Percentiles rank a stretch among this genome's conserved stretches.
phyloP scores from a whole-genome alignment of 2,888 invertebrate genomes.

The Falcaria lacertinaria region DNA sequence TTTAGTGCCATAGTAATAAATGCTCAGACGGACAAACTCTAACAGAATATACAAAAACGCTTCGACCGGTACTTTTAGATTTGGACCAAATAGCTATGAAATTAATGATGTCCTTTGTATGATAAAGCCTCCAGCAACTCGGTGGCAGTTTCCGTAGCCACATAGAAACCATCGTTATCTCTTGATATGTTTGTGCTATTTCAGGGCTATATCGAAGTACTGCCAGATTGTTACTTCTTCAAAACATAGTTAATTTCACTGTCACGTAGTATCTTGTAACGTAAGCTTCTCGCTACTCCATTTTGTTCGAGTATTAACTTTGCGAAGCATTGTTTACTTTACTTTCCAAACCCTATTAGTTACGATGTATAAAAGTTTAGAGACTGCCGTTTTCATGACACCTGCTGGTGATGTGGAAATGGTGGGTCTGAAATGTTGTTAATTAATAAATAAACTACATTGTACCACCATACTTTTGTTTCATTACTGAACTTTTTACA shows the following conservation, averaged over 20 bases:
- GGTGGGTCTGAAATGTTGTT: constrained; percentile 81
- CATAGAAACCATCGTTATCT: not conserved
- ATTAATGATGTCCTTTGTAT: no score
- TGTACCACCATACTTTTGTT: constrained; percentile 79
- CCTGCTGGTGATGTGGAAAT: constrained; percentile 66
- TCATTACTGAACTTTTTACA: constrained; percentile 30
- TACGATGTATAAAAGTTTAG: constrained; percentile 77
- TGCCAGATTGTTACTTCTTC: constrained; percentile 8
- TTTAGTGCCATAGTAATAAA: no score
- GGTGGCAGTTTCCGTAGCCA: not conserved
- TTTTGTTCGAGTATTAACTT: constrained; percentile 39
- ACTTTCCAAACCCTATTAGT: constrained; percentile 72
- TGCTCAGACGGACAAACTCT: no score
- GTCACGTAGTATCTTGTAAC: constrained; percentile 47
- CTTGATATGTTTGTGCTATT: not conserved
- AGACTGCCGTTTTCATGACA: constrained; percentile 74
- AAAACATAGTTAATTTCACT: constrained; percentile 1
- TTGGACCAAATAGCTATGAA: no score
- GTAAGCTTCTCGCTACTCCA: constrained; percentile 56
- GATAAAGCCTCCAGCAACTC: no score
- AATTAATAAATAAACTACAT: constrained; percentile 83
- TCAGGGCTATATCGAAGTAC: constrained; percentile 4
- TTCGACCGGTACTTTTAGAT: no score
- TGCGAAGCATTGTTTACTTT: constrained; percentile 65
- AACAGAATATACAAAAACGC: no score